Evolutionary conservation across 2,113 vertebrate genomes (phyloP).

Genomic region (Phoxinus phoxinus): DNA sequence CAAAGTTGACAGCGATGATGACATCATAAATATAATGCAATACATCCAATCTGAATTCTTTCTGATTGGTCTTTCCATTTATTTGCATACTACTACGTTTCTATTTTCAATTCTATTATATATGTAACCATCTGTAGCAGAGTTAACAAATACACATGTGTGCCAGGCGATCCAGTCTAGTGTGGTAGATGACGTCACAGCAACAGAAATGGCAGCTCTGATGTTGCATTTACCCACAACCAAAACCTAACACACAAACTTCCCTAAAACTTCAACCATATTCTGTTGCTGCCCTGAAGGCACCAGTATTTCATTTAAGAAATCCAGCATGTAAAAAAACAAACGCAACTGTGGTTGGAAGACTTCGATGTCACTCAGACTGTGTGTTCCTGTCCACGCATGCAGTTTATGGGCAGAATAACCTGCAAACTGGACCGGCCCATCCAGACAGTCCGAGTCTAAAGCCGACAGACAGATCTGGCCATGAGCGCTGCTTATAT

Average conservation of each 20-base stretch:
- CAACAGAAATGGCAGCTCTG: background rate
- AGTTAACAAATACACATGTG: too few species aligned
- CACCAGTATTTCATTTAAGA: background rate
- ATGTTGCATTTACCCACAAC: background rate
- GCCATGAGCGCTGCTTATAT: conserved; percentile 34
- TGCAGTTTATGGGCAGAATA: background rate
- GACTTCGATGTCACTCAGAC: background rate
- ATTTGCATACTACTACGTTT: background rate
- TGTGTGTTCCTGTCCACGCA: too few species aligned
- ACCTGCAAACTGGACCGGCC: background rate
- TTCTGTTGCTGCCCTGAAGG: background rate
- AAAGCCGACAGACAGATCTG: conserved; percentile 22
- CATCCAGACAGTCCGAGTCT: background rate
- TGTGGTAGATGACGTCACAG: background rate
- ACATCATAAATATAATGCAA: background rate
- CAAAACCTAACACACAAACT: background rate
- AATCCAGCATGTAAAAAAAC: background rate
- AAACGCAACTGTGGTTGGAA: background rate
- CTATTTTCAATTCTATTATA: too few species aligned
- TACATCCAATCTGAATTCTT: background rate
- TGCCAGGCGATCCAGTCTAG: background rate
- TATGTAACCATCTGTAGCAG: too few species aligned
- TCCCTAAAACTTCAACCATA: background rate
- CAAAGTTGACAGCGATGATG: background rate
- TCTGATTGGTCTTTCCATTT: background rate